Evolutionary conservation across 53 echinoderm and acorn worm species (phyloP), one percentile per base, ranked within the genome.

Genomic region (Mesocentrotus franciscanus): DNA sequence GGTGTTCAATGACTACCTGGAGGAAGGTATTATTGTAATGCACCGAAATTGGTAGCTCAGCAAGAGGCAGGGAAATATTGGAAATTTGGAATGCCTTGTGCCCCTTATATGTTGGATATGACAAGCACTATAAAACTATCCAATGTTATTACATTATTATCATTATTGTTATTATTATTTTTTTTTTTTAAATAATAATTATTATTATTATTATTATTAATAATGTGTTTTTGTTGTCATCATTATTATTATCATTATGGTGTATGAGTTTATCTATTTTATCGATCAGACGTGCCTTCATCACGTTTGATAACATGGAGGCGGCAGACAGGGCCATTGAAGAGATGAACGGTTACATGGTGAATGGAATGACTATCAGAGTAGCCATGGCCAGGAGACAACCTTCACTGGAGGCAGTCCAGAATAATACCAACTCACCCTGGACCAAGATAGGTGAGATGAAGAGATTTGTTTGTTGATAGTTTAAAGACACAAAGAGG

Each of bases 311-410:
- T 8, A 96, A 94, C 12, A 58, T 96, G 49, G 97, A 97, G 0
- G 95, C 57, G 56, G 98, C 98, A 2, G 97, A 97, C 79, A 95
- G 95, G 58, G 99, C 97, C 24, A 95, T 97, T 2, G 95, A 96
- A 49, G 95, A 96, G 61, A 95, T 98, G 93, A 95, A 97, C 90
- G 95, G 96, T 10, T 96, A 95, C 68, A 96, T 97, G 95, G 95
- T 98, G 36, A 90, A 90, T 0, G 95, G 95, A 18, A 85, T 96
- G 5, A 78, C 95, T 4, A 66, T 98, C 1, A 95, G 90, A 35
- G 97, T 98, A 10, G 95, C 96, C 58, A 55, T 98, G 94, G 99
- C 99, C 11, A 95, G 97, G 95, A 96, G 91, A 78, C 99, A 98
- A 34, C 99, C 97, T 15, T 71, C 58, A 27, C 92, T 97, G 24